A percentile compares a stretch with the other conserved stretches of the same genome.
Evolutionary conservation across 30 jellyfish, hydroid and myxozoan species (phyloP).

Genomic region (Turritopsis rubra): DNA sequence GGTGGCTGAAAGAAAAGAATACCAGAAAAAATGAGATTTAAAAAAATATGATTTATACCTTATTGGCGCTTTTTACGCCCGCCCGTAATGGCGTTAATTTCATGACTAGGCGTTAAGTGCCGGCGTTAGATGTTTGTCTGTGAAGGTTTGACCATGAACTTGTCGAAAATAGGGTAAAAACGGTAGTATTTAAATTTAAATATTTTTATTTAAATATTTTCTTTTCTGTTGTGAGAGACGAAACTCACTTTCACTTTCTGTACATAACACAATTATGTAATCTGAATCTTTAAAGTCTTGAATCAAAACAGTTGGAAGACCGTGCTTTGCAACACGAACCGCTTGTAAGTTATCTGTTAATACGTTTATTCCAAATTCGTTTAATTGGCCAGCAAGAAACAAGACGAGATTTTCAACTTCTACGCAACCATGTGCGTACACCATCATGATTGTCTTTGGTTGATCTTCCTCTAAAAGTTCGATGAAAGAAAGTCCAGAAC

Average conservation of each 20-base stretch:
- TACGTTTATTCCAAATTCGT: slow-evolving; percentile 16
- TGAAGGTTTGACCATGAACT: no score
- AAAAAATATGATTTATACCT: background rate
- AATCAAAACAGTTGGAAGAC: slow-evolving; percentile 1
- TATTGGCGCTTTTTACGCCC: no score
- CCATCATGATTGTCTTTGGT: slow-evolving; percentile 14
- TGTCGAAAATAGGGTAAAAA: no score
- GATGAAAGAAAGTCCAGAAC: no score
- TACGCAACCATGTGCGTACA: slow-evolving; percentile 28
- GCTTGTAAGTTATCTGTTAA: slow-evolving; percentile 18
- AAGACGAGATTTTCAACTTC: slow-evolving; percentile 20
- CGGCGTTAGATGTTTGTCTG: no score
- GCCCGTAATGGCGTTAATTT: no score
- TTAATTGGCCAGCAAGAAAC: slow-evolving; percentile 8
- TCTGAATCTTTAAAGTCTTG: slow-evolving; percentile 21
- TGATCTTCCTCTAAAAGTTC: background rate
- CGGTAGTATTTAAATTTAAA: no score
- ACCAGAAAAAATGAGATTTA: background rate
- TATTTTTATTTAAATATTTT: no score
- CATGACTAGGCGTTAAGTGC: no score
- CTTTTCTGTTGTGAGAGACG: no score
- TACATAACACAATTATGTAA: slow-evolving; percentile 18
- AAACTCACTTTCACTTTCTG: slow-evolving; percentile 19
- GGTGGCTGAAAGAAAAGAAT: background rate
- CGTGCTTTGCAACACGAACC: slow-evolving; percentile 8